Conservation (phyloP, 1,140 invertebrate genomes). For the Acromyrmex heyeri region DNA sequence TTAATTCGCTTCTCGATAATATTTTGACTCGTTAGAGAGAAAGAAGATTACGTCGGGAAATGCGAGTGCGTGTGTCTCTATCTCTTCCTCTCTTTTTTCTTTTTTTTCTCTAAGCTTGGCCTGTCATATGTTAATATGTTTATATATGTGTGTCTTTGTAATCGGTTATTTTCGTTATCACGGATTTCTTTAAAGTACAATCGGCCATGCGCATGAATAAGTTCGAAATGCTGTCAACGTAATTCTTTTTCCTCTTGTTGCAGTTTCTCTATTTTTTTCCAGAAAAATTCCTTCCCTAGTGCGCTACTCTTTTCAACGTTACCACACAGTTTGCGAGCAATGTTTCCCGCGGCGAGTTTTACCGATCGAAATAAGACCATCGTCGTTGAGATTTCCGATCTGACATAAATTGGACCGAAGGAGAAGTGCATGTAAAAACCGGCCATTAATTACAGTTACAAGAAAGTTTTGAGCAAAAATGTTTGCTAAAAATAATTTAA, state of each 20-base stretch:
- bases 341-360: slow-evolving; percentile 28
- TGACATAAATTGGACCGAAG: slow-evolving; percentile 1
- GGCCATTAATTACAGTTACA: neutral
- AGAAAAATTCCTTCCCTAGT: neutral
- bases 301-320: neutral
- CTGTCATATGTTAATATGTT: slow-evolving; percentile 23
- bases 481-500: neutral
- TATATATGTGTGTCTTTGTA: neutral
- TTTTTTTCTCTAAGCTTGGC: neutral
- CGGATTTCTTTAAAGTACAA: slow-evolving; percentile 45
- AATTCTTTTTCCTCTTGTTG: neutral
- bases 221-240: slow-evolving; percentile 27
- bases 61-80: slow-evolving; percentile 5
- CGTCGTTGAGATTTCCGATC: neutral
- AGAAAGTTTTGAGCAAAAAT: neutral
- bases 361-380: slow-evolving; percentile 7
- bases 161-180: slow-evolving; percentile 42
- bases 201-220: slow-evolving; percentile 37
- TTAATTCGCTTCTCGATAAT: slow-evolving; percentile 21
- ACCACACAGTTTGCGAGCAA: slow-evolving; percentile 2
- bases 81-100: neutral
- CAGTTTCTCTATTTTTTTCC: neutral
- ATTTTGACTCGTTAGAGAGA: slow-evolving; percentile 38
- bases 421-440: neutral
- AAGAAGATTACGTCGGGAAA: slow-evolving; percentile 47